Evolutionary conservation across 2,888 invertebrate species (phyloP).

Genomic region (Cordilura impudica): DNA sequence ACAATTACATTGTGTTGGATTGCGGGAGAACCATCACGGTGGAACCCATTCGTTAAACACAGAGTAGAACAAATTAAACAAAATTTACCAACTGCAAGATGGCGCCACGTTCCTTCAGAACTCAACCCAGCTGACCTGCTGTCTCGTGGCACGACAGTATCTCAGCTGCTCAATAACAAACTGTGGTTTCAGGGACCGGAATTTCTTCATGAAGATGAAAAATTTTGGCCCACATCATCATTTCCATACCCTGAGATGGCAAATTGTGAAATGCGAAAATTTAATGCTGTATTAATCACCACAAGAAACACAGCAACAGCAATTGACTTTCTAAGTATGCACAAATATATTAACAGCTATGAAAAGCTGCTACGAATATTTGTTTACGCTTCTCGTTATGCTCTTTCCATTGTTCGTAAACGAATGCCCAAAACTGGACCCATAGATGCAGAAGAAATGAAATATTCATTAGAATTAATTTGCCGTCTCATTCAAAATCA

Average conservation of each 20-base stretch:
- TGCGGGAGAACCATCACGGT: constrained; percentile 10
- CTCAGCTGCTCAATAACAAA: too few relatives aligned
- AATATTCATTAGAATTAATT: too few relatives aligned
- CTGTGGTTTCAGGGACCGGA: constrained; percentile 29
- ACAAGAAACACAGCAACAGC: too few relatives aligned
- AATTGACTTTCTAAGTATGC: not conserved
- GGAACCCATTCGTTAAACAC: constrained; percentile 21
- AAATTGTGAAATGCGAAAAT: too few relatives aligned
- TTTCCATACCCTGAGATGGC: too few relatives aligned
- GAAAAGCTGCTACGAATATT: constrained; percentile 36
- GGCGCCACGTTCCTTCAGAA: constrained; percentile 8
- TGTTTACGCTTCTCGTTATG: constrained; percentile 22
- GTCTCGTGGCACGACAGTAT: constrained; percentile 2
- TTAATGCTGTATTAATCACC: too few relatives aligned
- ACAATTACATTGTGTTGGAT: constrained; percentile 32
- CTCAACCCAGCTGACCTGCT: constrained; percentile 12
- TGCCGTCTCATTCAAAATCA: too few relatives aligned
- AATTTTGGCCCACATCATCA: too few relatives aligned
- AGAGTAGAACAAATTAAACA: constrained; percentile 23
- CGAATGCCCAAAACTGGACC: not conserved
- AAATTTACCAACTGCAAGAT: not conserved
- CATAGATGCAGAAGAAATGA: too few relatives aligned
- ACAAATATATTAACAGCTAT: constrained; percentile 44
- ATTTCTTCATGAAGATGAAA: too few relatives aligned
- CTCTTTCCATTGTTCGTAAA: not conserved